Percentiles rank a stretch among this genome's conserved stretches.
phyloP scores from a whole-genome alignment of 2,888 invertebrate genomes.

The Andrena trimmerana region DNA sequence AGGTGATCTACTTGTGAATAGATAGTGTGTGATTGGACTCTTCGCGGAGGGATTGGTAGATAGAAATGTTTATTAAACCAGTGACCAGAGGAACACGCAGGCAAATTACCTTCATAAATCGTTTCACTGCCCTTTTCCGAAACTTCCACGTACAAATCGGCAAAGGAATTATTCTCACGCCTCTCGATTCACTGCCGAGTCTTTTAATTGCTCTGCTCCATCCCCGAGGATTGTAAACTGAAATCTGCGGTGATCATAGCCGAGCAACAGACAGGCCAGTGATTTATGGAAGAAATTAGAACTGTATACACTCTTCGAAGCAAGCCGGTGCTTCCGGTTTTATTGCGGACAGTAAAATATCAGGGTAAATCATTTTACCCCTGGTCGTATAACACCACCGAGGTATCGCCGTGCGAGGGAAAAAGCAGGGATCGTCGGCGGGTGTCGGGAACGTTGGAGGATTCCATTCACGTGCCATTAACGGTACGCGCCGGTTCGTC shows the following conservation, averaged over 20 bases:
- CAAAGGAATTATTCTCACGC: neutral
- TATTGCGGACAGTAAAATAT: slow-evolving; percentile 2
- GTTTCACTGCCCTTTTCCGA: too few relatives aligned
- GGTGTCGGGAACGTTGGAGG: slow-evolving; percentile 24
- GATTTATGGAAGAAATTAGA: neutral
- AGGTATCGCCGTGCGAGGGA: neutral
- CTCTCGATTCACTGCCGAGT: neutral
- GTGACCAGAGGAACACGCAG: too few relatives aligned
- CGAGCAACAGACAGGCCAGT: neutral
- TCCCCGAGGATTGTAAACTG: neutral
- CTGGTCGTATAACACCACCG: neutral
- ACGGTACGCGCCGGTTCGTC: slow-evolving; percentile 24
- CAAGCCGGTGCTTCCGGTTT: slow-evolving; percentile 1
- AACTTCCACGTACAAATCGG: too few relatives aligned
- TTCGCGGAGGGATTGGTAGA: too few relatives aligned
- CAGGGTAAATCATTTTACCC: slow-evolving; percentile 2
- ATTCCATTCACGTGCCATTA: slow-evolving; percentile 52
- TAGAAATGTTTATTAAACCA: too few relatives aligned
- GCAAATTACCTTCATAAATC: too few relatives aligned
- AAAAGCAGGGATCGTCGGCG: neutral
- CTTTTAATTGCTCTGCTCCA: neutral
- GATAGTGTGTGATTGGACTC: too few relatives aligned
- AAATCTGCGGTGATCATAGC: neutral
- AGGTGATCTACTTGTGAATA: too few relatives aligned
- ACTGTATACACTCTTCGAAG: neutral